Conservation (phyloP, 2,888 invertebrate genomes). For the Polietes domitor region DNA sequence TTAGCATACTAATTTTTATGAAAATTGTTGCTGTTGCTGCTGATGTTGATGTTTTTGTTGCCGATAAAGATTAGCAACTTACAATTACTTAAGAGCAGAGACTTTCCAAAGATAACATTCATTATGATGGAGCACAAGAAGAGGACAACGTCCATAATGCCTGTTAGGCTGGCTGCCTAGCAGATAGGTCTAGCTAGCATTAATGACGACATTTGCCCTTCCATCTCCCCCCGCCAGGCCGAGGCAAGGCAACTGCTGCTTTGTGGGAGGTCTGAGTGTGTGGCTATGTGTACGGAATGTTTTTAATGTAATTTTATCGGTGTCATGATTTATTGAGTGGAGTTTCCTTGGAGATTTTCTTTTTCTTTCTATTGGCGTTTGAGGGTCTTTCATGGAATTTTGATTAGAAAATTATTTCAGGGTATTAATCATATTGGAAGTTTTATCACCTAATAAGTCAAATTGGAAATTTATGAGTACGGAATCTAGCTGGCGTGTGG, state of each 20-base stretch:
- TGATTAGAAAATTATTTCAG: slow-evolving; percentile 1
- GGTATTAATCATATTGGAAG: not conserved
- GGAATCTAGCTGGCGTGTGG: too few species aligned
- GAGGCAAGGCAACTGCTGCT: too few species aligned
- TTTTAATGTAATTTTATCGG: not conserved
- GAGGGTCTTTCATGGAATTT: slow-evolving; percentile 8
- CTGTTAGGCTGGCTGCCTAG: not conserved
- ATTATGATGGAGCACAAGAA: not conserved
- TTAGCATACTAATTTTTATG: slow-evolving; percentile 64
- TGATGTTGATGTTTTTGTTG: slow-evolving; percentile 38
- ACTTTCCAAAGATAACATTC: not conserved
- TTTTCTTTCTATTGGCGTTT: not conserved
- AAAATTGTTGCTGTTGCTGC: slow-evolving; percentile 32
- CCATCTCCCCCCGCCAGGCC: not conserved
- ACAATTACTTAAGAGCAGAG: slow-evolving; percentile 49
- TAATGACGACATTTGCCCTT: not conserved
- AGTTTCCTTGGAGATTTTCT: slow-evolving; percentile 34
- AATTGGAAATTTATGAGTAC: too few species aligned
- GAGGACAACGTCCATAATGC: not conserved
- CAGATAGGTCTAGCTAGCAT: not conserved
- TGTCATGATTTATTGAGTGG: slow-evolving; percentile 36
- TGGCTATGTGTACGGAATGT: not conserved
- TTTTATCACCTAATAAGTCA: not conserved
- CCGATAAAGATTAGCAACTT: slow-evolving; percentile 56
- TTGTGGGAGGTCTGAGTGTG: slow-evolving; percentile 3